A percentile compares a stretch with the other conserved stretches of the same genome.
phyloP scores from a whole-genome alignment of 2,888 invertebrate species.

The Clanis bilineata region DNA sequence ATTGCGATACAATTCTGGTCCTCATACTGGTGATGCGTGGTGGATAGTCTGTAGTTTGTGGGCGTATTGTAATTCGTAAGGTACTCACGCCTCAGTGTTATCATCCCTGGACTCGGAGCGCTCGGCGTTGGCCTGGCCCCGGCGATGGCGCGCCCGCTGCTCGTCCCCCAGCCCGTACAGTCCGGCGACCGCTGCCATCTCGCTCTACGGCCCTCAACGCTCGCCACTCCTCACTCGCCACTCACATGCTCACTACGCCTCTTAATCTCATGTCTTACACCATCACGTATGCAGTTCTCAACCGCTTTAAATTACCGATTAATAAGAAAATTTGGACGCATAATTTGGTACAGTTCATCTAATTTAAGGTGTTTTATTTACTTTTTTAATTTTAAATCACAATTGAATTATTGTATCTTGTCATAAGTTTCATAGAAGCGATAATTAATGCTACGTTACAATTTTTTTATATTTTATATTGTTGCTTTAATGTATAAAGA shows the following conservation, averaged over 20 bases:
- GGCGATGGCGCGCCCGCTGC: slow-evolving; percentile 79
- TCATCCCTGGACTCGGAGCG: slow-evolving; percentile 84
- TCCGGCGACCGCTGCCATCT: slow-evolving; percentile 90
- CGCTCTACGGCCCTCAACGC: slow-evolving; percentile 40
- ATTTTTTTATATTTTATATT: not conserved
- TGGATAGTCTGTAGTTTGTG: no score
- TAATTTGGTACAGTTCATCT: slow-evolving; percentile 65
- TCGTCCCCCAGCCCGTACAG: slow-evolving; percentile 91
- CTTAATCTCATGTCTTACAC: slow-evolving; percentile 17
- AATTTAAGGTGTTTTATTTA: slow-evolving; percentile 37
- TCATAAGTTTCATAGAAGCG: slow-evolving; percentile 53
- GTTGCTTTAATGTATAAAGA: not conserved
- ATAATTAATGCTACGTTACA: slow-evolving; percentile 15
- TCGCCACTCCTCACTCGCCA: no score
- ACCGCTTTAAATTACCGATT: slow-evolving; percentile 44
- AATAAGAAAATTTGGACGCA: slow-evolving; percentile 74
- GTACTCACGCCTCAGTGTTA: slow-evolving; percentile 83
- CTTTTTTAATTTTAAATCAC: slow-evolving; percentile 54
- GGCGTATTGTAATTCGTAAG: not conserved
- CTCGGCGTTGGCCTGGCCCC: slow-evolving; percentile 84
- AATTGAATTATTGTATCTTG: slow-evolving; percentile 73
- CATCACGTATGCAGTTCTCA: slow-evolving; percentile 39
- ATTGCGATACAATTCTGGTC: not conserved
- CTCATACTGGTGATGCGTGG: no score
- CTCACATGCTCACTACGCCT: slow-evolving; percentile 23